Base-by-base conservation (phyloP, 2,113 vertebrate species). In the Scolopax mira region DNA sequence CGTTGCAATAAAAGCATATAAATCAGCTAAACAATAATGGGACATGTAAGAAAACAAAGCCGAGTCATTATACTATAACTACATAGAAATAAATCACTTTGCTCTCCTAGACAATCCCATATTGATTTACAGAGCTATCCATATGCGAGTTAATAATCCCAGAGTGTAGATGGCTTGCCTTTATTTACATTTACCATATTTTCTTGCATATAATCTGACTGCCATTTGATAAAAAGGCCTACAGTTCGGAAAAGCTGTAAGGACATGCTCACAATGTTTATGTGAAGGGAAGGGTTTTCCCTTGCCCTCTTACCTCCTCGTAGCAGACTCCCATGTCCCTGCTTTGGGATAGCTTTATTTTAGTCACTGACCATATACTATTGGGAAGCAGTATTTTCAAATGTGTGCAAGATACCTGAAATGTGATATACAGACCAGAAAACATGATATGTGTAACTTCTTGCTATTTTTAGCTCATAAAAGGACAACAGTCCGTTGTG, bases 21-120 rank as follows among this genome's bases (percentile, higher is more conserved):
- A 92, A 94, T 96, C 89, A 93, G n/a, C 67, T 79, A 85, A 79
- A 93, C 81, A 92, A 88, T 79, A 94, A 95, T 58, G 58, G 46
- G 78, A 87, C 62, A 79, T n/a, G 73, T 79, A 70, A 66, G 89
- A 90, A 95, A 96, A 93, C 73, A 96, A 95, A 96, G 54, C 37
- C 46, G 41, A 51, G 66, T 54, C 77, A 73, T 79, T 92, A 96
- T 11, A 46, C 33, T 42, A 42, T 42, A 93, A 80, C 64, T 77
- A 83, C 66, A 87, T 0, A 1, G 33, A 85, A 94, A 90, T 95
- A 94, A 96, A 96, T 95, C 89, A 65, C 44, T 60, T 81, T 69
- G 79, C 41, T 93, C 23, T 90, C 89, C 61, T 81, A 89, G 70
- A 67, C 79, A 89, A 72, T 61, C 61, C 42, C 2, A 0, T 57